Conservation (phyloP, 2,797 vertebrate species). For the Lates japonicus region DNA sequence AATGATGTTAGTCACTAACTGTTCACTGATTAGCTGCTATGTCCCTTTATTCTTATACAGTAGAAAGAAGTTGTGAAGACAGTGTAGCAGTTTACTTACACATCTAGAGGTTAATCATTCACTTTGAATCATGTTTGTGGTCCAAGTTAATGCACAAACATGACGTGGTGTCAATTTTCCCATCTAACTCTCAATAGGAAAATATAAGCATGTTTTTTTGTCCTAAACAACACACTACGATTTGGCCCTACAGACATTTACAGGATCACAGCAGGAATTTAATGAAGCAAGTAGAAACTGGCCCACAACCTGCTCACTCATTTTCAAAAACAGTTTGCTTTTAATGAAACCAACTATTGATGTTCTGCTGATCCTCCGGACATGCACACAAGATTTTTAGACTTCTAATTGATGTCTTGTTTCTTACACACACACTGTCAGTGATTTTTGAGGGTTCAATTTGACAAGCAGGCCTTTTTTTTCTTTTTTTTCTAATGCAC, state of each 20-base stretch:
- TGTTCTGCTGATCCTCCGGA: conserved; percentile 8
- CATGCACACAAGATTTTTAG: conserved; percentile 1
- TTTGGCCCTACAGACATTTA: conserved; percentile 30
- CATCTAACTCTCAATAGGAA: background rate
- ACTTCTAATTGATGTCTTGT: conserved; percentile 25
- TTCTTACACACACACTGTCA: background rate
- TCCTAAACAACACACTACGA: background rate
- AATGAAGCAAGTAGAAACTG: conserved; percentile 28
- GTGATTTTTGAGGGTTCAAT: conserved; percentile 5
- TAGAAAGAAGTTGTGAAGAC: no score
- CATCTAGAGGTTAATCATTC: no score
- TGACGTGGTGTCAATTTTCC: background rate
- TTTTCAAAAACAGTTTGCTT: conserved; percentile 6
- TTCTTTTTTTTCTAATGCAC: background rate
- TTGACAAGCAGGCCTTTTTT: background rate
- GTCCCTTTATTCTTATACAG: no score
- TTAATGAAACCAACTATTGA: conserved; percentile 37
- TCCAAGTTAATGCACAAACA: background rate
- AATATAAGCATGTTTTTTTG: background rate
- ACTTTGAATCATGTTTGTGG: no score
- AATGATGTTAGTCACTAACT: no score
- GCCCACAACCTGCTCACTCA: conserved; percentile 34
- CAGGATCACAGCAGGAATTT: conserved; percentile 47
- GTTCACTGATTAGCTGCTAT: no score
- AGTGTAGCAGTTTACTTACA: no score